A percentile compares a stretch with the other conserved stretches of the same genome.
Evolutionary conservation across 2,797 vertebrate genomes (phyloP).

Genomic region (Sphenodon punctatus): DNA sequence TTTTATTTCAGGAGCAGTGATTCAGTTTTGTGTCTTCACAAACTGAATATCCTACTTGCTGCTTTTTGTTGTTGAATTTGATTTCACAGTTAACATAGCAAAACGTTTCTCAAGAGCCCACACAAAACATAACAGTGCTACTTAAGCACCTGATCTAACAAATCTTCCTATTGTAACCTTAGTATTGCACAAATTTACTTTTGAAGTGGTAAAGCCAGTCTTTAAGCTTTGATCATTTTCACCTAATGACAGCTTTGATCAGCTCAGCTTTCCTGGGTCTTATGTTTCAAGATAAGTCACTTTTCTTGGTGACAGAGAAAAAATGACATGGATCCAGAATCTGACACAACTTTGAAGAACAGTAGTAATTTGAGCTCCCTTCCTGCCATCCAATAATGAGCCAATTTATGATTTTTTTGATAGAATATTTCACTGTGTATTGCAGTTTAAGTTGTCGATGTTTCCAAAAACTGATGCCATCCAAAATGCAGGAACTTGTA

Average conservation of each 20-base stretch:
- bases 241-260: conserved; percentile 79
- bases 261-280: conserved; percentile 69
- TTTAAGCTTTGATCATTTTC: conserved; percentile 80
- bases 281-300: conserved; percentile 59
- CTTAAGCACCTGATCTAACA: not conserved
- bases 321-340: conserved; percentile 16
- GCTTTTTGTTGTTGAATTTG: not conserved
- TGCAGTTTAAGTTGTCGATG: not conserved
- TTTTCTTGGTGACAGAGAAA: conserved; percentile 57
- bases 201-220: conserved; percentile 81
- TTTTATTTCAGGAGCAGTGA: not conserved
- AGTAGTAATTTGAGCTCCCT: conserved; percentile 4
- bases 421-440: not conserved
- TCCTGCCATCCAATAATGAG: conserved; percentile 17
- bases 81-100: not conserved
- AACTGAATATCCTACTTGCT: not conserved
- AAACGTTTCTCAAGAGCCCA: not conserved
- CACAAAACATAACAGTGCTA: not conserved
- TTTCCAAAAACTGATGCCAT: not conserved
- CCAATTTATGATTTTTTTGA: conserved; percentile 18
- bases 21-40: not conserved
- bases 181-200: conserved; percentile 77
- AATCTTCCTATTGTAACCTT: conserved; percentile 67
- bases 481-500: not conserved
- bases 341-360: not conserved